Percentiles rank a stretch among this genome's conserved stretches.
phyloP scores from a whole-genome alignment of 2,797 vertebrate species.

The Mionectes olivaceus region DNA sequence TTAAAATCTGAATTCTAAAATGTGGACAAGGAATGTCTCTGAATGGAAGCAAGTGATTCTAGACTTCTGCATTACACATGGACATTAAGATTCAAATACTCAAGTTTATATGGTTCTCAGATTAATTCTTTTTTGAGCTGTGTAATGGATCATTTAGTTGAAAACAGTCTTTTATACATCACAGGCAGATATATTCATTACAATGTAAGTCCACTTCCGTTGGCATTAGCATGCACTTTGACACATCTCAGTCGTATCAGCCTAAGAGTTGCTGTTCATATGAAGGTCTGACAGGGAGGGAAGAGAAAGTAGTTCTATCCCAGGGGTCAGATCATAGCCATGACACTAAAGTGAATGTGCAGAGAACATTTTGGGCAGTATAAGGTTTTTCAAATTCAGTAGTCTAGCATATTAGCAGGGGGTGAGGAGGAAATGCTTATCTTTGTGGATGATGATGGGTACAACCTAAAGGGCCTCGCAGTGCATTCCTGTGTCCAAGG shows the following conservation, averaged over 20 bases:
- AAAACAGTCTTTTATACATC: not conserved
- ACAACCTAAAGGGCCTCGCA: not conserved
- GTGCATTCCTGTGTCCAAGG: not conserved
- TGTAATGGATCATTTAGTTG: not conserved
- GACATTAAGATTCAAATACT: not conserved
- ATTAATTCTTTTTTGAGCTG: not conserved
- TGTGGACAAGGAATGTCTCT: not conserved
- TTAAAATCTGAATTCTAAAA: not conserved
- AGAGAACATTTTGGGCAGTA: not conserved
- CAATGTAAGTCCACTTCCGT: not conserved
- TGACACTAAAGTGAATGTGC: not conserved
- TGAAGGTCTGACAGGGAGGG: not conserved
- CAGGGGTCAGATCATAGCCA: not conserved
- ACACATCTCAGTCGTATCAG: not conserved
- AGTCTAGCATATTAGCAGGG: not conserved
- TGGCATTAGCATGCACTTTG: not conserved
- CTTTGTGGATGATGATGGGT: not conserved
- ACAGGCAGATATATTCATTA: not conserved
- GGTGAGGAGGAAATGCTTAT: not conserved
- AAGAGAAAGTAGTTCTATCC: not conserved
- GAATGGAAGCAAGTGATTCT: not conserved
- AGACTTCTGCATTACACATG: not conserved
- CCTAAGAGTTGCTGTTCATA: not conserved
- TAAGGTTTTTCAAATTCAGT: not conserved
- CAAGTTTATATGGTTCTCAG: not conserved